Evolutionary conservation across 1,140 invertebrate genomes (phyloP).

Genomic region (Berghia stephanieae): DNA sequence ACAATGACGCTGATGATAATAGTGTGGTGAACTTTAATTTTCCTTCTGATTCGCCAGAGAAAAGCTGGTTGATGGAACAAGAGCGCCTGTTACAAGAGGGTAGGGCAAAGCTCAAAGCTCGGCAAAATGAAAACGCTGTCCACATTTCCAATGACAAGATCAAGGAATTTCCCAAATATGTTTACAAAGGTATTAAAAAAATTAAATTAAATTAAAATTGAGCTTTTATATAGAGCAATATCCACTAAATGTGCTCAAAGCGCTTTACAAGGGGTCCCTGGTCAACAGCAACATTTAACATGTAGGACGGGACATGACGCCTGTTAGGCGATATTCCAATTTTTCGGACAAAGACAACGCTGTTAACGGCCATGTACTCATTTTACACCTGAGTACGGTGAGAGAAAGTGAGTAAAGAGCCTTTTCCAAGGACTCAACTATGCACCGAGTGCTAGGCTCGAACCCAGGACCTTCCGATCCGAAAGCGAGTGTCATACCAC

Average conservation of each 20-base stretch:
- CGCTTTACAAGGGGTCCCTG: too few relatives aligned
- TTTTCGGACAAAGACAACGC: neutral
- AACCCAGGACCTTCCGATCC: too few relatives aligned
- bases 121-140: neutral
- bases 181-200: slow-evolving; percentile 9
- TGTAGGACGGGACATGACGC: too few relatives aligned
- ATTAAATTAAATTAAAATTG: neutral
- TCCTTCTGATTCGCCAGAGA: neutral
- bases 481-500: too few relatives aligned
- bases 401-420: too few relatives aligned
- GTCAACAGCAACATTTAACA: too few relatives aligned
- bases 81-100: slow-evolving; percentile 11
- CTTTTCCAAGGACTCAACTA: too few relatives aligned
- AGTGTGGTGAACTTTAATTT: slow-evolving; percentile 1
- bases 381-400: too few relatives aligned
- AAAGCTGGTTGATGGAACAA: slow-evolving; percentile 27
- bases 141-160: neutral
- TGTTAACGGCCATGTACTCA: too few relatives aligned
- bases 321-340: too few relatives aligned
- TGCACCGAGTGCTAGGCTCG: too few relatives aligned
- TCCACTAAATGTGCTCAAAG: neutral
- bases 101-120: neutral
- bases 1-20: too few relatives aligned
- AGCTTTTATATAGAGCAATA: neutral
- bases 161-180: slow-evolving; percentile 11